A percentile compares a stretch with the other conserved stretches of the same genome.
Evolutionary conservation across 2,797 vertebrate genomes (phyloP).

Genomic region (Calcarius lapponicus): DNA sequence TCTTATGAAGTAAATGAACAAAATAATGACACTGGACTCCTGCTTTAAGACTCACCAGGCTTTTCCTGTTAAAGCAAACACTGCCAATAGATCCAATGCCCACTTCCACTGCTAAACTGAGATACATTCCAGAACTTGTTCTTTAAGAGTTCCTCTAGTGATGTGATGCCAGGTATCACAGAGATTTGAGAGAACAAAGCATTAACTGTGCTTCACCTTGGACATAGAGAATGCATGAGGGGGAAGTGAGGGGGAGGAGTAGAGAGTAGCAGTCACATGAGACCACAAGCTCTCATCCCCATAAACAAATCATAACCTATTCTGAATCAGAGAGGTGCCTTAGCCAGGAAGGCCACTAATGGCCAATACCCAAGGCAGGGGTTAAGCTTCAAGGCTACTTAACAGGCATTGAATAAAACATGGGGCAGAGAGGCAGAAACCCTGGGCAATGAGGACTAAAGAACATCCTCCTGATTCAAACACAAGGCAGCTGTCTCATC

Average conservation of each 20-base stretch:
- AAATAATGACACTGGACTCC: background rate
- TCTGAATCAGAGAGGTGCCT: background rate
- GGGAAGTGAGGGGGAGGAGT: background rate
- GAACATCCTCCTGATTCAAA: background rate
- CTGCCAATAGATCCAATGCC: background rate
- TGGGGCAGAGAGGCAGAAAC: background rate
- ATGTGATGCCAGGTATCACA: background rate
- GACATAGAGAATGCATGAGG: background rate
- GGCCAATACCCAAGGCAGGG: background rate
- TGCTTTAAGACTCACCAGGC: background rate
- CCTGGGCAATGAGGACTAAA: background rate
- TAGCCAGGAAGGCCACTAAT: background rate
- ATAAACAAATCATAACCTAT: constrained; percentile 3
- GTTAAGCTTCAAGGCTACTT: background rate
- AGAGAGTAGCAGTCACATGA: background rate
- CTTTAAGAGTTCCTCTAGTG: background rate
- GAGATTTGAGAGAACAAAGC: background rate
- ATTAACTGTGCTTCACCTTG: background rate
- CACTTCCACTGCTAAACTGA: background rate
- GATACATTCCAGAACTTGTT: background rate
- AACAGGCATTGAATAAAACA: background rate
- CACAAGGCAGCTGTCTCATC: background rate
- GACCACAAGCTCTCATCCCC: background rate
- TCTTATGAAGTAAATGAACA: background rate
- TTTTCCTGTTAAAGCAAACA: background rate